Evolutionary conservation across 2,888 invertebrate genomes (phyloP).

Genomic region (Unio pictorum): DNA sequence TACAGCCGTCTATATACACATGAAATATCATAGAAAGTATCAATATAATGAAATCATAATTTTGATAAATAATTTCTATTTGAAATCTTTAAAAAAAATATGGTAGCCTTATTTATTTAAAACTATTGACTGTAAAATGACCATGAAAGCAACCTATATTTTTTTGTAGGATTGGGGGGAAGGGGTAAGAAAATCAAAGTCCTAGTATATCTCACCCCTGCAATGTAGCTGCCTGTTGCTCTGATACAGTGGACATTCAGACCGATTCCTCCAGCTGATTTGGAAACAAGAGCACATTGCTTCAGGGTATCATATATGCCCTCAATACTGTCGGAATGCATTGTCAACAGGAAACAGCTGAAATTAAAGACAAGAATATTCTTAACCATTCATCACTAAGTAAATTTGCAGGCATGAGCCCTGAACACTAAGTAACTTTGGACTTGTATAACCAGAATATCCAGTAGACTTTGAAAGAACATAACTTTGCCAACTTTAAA

Average conservation of each 20-base stretch:
- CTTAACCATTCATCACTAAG: no score
- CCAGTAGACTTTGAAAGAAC: no score
- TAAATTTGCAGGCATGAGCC: no score
- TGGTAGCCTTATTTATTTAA: constrained; percentile 90
- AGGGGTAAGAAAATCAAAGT: constrained; percentile 31
- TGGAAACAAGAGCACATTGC: constrained; percentile 95
- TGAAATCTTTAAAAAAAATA: no score
- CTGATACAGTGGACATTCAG: constrained; percentile 96
- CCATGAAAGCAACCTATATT: neutral
- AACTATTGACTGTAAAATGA: constrained; percentile 80
- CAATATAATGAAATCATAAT: no score
- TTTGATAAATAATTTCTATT: no score
- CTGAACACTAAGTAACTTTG: no score
- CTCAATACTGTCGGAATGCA: constrained; percentile 94
- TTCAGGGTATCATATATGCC: constrained; percentile 94
- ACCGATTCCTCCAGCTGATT: constrained; percentile 97
- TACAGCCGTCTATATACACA: no score
- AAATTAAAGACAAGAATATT: constrained; percentile 7
- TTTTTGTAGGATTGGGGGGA: neutral
- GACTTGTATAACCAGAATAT: no score
- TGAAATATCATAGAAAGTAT: no score
- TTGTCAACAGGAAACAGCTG: constrained; percentile 93
- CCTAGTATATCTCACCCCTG: constrained; percentile 76
- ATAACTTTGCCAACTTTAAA: no score
- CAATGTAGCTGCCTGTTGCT: constrained; percentile 91